Conservation (phyloP, 2,888 invertebrate genomes). For the Galeopsomyia nigrocyanea region DNA sequence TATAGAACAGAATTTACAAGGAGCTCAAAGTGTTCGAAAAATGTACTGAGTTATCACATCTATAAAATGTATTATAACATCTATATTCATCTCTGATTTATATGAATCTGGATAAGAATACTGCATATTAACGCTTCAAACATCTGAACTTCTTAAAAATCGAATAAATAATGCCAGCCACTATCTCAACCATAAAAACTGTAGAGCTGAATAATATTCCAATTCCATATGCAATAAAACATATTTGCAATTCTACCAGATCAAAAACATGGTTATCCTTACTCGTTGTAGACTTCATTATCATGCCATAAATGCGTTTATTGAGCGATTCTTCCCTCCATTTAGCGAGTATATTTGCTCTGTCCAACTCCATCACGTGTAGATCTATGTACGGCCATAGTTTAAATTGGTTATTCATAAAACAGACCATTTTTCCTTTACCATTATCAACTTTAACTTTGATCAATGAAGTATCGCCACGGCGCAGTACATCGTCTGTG, state of each 20-base stretch:
- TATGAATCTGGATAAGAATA: too few species aligned
- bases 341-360: background rate
- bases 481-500: background rate
- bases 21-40: too few species aligned
- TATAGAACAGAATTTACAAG: too few species aligned
- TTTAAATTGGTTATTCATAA: background rate
- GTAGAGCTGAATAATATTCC: background rate
- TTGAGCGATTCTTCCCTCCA: background rate
- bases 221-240: background rate
- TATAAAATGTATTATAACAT: too few species aligned
- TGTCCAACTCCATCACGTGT: background rate
- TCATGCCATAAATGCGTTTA: background rate
- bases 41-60: too few species aligned
- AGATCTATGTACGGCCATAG: background rate
- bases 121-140: too few species aligned
- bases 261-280: background rate
- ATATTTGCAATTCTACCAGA: slow-evolving; percentile 1
- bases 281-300: background rate
- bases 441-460: background rate
- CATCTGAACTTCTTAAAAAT: too few species aligned
- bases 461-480: background rate
- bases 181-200: background rate
- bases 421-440: background rate
- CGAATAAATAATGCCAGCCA: too few species aligned
- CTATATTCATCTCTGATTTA: too few species aligned